Conservation (phyloP, 2,888 invertebrate species). For the Phalangium opilio region DNA sequence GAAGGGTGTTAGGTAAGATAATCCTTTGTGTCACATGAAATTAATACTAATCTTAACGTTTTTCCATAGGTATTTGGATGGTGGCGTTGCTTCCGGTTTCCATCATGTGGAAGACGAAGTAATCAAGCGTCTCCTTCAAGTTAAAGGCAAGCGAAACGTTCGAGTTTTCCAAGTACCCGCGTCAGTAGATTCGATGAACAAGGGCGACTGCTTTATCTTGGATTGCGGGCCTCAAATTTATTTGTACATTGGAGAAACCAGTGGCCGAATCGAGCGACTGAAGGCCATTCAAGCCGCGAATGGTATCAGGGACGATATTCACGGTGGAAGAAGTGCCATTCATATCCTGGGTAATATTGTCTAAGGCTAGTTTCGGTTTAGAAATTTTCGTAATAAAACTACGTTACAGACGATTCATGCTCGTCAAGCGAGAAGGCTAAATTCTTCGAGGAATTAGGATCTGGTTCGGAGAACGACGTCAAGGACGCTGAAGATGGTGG, state of each 20-base stretch:
- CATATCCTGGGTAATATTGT: slow-evolving; percentile 50
- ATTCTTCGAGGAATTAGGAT: slow-evolving; percentile 67
- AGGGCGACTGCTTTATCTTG: slow-evolving; percentile 76
- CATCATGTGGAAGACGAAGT: slow-evolving; percentile 59
- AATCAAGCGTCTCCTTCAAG: slow-evolving; percentile 62
- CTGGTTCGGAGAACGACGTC: slow-evolving; percentile 48
- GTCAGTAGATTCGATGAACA: slow-evolving; percentile 63
- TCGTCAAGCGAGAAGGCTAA: slow-evolving; percentile 45
- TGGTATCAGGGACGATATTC: slow-evolving; percentile 71
- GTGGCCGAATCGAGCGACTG: slow-evolving; percentile 59
- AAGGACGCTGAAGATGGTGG: slow-evolving; percentile 56
- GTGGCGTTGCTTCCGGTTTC: slow-evolving; percentile 73
- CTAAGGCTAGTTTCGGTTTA: background rate
- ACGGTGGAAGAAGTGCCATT: slow-evolving; percentile 58
- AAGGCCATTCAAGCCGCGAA: slow-evolving; percentile 71
- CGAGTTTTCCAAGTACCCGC: slow-evolving; percentile 30
- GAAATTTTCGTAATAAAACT: too few species aligned
- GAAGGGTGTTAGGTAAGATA: slow-evolving; percentile 42
- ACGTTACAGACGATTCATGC: slow-evolving; percentile 45
- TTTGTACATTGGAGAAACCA: slow-evolving; percentile 58
- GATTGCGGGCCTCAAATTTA: slow-evolving; percentile 59
- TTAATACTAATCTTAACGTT: background rate
- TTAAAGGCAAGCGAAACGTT: slow-evolving; percentile 56
- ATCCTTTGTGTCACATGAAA: too few species aligned
- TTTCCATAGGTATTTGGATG: slow-evolving; percentile 47